These are phyloP conservation scores for Cyprinella venusta DNA, from an alignment of 2,797 vertebrate species.

Conservation along the genomic window DNA sequence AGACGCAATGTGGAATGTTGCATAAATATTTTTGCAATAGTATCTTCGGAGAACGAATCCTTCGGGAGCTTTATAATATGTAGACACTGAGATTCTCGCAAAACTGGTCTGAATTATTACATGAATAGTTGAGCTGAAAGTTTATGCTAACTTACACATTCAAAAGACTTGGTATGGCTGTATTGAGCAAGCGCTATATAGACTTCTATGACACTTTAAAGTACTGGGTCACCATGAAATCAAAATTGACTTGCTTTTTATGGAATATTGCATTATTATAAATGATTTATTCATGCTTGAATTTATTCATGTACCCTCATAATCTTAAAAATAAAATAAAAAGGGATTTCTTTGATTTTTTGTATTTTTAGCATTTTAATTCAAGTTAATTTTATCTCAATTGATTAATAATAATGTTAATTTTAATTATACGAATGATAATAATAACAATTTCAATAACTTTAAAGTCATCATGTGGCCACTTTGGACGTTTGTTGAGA, in stretches of 20 bases:
- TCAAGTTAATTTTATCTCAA: neutral
- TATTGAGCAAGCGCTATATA: neutral
- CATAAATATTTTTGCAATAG: conserved; percentile 56
- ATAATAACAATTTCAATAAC: neutral
- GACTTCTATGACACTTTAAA: neutral
- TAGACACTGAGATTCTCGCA: conserved; percentile 33
- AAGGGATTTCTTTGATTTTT: too few relatives aligned
- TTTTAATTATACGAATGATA: neutral
- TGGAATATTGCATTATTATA: neutral
- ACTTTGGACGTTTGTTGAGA: neutral
- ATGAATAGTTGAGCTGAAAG: neutral
- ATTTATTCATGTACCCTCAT: neutral
- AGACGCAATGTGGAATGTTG: conserved; percentile 51
- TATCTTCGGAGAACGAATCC: conserved; percentile 43
- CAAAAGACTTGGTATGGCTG: neutral
- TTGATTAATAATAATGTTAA: neutral
- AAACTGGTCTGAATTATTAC: neutral
- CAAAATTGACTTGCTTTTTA: neutral
- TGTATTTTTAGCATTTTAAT: conserved; percentile 4
- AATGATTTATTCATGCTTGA: neutral
- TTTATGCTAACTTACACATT: neutral
- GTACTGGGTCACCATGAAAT: neutral
- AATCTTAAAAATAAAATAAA: neutral
- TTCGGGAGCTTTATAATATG: conserved; percentile 44
- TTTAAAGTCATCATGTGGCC: neutral